Conservation (phyloP, 2,797 vertebrate genomes). For the Emydoidea blandingii region DNA sequence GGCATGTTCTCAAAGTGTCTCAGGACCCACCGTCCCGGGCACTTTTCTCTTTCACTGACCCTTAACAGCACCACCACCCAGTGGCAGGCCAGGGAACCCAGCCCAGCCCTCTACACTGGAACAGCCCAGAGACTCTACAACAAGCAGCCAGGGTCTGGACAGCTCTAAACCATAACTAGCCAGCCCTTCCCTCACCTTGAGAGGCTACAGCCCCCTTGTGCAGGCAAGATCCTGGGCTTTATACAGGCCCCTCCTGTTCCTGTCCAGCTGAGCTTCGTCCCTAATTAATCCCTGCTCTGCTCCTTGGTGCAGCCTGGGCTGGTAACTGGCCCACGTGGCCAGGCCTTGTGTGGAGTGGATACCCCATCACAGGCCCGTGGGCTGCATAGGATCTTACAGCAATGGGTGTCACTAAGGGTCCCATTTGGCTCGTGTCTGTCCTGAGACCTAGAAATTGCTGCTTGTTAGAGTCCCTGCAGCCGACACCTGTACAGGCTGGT, state of each 20-base stretch:
- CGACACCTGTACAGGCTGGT: no score
- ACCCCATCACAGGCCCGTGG: no score
- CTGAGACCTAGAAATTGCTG: neutral
- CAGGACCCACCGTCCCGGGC: neutral
- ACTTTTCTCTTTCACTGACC: neutral
- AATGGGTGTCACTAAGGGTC: neutral
- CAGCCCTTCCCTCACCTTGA: neutral
- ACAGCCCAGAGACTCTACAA: neutral
- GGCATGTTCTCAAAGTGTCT: neutral
- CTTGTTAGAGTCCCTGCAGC: neutral
- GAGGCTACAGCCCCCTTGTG: fast-evolving
- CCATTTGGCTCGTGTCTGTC: neutral
- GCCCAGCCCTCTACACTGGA: no score
- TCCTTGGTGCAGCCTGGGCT: neutral
- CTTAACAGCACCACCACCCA: no score
- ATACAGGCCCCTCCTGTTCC: neutral
- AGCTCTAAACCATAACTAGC: neutral
- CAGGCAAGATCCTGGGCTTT: no score
- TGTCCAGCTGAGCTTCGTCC: neutral
- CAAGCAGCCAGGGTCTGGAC: neutral
- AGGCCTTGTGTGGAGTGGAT: neutral
- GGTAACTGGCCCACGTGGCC: neutral
- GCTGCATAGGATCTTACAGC: neutral
- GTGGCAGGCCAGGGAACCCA: neutral
- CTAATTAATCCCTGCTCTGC: neutral